Base-by-base conservation (phyloP, 2,113 vertebrate genomes). In the Tragelaphus scriptus region DNA sequence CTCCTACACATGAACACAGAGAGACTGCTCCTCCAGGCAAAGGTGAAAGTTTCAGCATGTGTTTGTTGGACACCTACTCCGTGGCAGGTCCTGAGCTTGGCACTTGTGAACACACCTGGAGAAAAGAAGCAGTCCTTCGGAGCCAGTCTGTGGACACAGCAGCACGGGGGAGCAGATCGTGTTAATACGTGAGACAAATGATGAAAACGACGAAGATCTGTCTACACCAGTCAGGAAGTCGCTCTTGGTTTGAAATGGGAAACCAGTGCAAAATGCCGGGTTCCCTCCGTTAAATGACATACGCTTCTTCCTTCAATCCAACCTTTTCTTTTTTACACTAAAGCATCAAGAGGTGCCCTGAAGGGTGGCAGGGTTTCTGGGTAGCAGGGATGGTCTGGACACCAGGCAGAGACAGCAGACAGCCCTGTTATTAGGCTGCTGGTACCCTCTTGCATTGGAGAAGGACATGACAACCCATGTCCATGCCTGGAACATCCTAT, bases 131-230 rank as follows among this genome's bases (percentile, higher is more conserved):
- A 28, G 4, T 8, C 36, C 10, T 53, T 81, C 8, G 0, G 1
- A 81, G 26, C 53, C 56, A 82, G 13, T n/a, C 59, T 59, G 75
- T 68, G 44, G n/a, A 68, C n/a, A 68, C 21, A 75, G 88, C 11
- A 49, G 10, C 51, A 17, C 0, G 13, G 53, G 1, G 2, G 19
- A 56, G 32, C 3, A 13, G 16, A 21, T 36, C 21, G 2, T 47
- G 36, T 36, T 55, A 28, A 82, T 0, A 1, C 0, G 8, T 15
- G 9, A 23, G 23, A 32, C 28, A 84, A 68, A 68, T 2, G 71
- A 36, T 9, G 16, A 81, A 95, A 90, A 30, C 3, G 0, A 26
- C 25, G 28, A 49, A n/a, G 40, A n/a, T 55, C 88, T 61, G 14
- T 44, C 65, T 80, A 5, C 1, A 53, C 8, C 40, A 28, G 19